Base-by-base conservation (phyloP, 2,888 invertebrate species). In the Mimachlamys varia region DNA sequence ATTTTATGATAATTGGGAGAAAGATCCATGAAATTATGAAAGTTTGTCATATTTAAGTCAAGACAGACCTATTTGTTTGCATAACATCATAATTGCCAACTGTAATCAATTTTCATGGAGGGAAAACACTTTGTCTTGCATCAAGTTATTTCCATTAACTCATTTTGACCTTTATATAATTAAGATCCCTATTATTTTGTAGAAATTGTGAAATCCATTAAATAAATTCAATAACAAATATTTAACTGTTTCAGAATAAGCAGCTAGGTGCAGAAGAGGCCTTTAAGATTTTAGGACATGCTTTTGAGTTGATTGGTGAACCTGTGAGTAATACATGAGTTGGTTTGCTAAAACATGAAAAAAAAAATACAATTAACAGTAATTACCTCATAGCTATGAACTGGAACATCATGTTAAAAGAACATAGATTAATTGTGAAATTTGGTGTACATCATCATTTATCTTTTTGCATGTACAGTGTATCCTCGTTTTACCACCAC, bases 241-340 rank as follows among this genome's bases (percentile, higher is more conserved):
- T 76, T 76, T 27, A 76, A 33, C 27, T 15, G 50, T 94, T 94
- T 13, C 94, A 97, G 97, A 99, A 99, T 97, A 98, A 98, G 95
- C 98, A 98, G 96, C 98, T 99, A 7, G 99, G 99, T 53, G 99
- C 99, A 0, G 99, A 99, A 96, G 99, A 99, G 97, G 99, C 99
- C 62, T 99, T 99, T 97, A 99, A 99, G 97, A 99, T 99, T 96
- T 97, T 99, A 93, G 99, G 98, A 95, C 98, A 99, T 96, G 99
- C 99, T 13, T 99, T 99, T 97, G 99, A 99, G 96, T 98, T 99
- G 96, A 98, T 99, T 94, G 99, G 99, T 49, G 98, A 98, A 98
- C 94, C 95, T 27, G 96, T 96, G 94, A 95, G 96, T 95, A 44
- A 62, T 76, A 89, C 33, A 38, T 44, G 3, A 7, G 44, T 44